Conservation (phyloP, 1,140 invertebrate species). For the Tetraneura akinire region DNA sequence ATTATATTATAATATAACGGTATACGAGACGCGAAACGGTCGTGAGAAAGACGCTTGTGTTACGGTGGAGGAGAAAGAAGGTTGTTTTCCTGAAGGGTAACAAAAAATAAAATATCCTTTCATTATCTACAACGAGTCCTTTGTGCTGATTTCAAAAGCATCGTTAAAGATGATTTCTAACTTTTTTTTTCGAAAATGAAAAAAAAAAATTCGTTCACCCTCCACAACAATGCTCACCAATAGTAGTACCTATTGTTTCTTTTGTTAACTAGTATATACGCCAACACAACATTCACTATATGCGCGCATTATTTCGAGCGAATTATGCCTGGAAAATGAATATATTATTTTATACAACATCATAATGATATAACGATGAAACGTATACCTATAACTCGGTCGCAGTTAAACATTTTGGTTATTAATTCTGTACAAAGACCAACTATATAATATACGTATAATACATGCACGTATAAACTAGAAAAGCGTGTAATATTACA, state of each 20-base stretch:
- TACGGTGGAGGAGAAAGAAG: neutral
- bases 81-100: constrained; percentile 19
- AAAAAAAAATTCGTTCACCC: constrained; percentile 23
- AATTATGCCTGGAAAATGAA: neutral
- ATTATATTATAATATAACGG: too few species aligned
- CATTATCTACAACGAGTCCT: constrained; percentile 7
- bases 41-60: too few species aligned
- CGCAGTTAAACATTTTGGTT: neutral
- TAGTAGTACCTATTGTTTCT: constrained; percentile 1
- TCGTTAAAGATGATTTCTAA: constrained; percentile 39
- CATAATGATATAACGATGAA: too few species aligned
- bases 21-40: too few species aligned
- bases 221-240: neutral
- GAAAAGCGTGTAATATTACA: neutral
- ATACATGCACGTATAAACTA: neutral
- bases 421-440: neutral
- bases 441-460: neutral
- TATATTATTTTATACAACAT: too few species aligned
- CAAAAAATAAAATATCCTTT: constrained; percentile 40
- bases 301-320: constrained; percentile 1
- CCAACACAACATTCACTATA: neutral
- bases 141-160: constrained; percentile 18
- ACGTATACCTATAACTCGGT: too few species aligned
- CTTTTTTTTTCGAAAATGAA: constrained; percentile 12
- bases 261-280: constrained; percentile 8